These are phyloP conservation scores for Caenorhabditis tropicalis DNA, from an alignment of 1,140 invertebrate genomes.

Conservation along the genomic window DNA sequence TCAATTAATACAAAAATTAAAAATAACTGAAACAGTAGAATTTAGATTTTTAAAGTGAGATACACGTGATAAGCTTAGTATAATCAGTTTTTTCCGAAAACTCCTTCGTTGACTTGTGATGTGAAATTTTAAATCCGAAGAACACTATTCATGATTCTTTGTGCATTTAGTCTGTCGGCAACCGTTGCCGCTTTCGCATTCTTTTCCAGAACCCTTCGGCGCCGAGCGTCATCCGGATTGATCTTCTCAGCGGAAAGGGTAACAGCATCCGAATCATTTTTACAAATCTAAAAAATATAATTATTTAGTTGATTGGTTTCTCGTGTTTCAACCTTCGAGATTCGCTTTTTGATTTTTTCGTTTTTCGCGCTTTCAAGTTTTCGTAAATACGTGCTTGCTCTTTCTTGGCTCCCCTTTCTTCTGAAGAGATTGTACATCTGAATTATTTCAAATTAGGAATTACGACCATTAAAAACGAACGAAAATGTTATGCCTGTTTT, in stretches of 20 bases:
- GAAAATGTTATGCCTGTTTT: background rate
- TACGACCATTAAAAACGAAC: background rate
- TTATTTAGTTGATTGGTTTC: background rate
- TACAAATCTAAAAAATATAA: background rate
- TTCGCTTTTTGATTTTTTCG: background rate
- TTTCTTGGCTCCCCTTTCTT: background rate
- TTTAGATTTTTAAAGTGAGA: too few species aligned
- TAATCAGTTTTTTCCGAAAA: too few species aligned
- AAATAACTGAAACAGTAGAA: too few species aligned
- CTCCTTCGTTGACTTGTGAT: too few species aligned
- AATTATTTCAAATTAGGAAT: background rate
- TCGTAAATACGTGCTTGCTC: background rate
- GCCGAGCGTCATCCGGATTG: background rate
- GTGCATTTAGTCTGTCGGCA: background rate
- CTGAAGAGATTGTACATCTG: conserved; percentile 21
- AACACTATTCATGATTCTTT: background rate
- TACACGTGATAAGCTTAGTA: too few species aligned
- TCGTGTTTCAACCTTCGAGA: conserved; percentile 7
- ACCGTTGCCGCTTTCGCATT: background rate
- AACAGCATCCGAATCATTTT: background rate
- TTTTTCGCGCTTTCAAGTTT: background rate
- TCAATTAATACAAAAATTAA: too few species aligned
- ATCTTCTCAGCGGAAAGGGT: background rate
- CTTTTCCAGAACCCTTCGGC: background rate
- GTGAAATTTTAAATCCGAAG: too few species aligned